phyloP scores from a whole-genome alignment of 2,113 vertebrate genomes.

The Coptodon bakossiorum region DNA sequence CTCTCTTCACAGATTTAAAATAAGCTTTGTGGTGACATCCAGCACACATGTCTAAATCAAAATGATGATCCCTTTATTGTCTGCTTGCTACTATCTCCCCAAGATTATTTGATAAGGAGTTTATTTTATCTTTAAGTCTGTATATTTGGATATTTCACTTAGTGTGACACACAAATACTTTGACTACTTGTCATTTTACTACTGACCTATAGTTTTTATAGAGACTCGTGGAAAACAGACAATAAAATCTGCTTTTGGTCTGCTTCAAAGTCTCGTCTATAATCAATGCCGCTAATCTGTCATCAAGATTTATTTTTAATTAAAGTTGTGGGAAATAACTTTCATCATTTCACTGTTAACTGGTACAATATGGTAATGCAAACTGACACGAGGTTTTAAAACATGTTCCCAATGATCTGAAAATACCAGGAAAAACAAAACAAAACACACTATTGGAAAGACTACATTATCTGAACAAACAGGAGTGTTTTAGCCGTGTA shows the following conservation, averaged over 20 bases:
- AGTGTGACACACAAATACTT: background rate
- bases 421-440: background rate
- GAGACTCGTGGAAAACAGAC: background rate
- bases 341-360: background rate
- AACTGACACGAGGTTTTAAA: background rate
- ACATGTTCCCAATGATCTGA: background rate
- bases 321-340: background rate
- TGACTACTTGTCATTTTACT: background rate
- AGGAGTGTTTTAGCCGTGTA: background rate
- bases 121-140: background rate
- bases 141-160: background rate
- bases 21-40: background rate
- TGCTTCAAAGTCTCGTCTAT: background rate
- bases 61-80: background rate
- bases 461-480: background rate
- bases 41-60: background rate
- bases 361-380: background rate
- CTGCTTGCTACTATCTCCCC: background rate
- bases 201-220: background rate
- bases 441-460: accelerated
- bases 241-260: background rate
- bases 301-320: background rate
- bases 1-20: background rate
- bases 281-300: background rate
- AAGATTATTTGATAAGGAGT: background rate